Conservation (phyloP, 2,797 vertebrate species). For the Tolypeutes matacus region DNA sequence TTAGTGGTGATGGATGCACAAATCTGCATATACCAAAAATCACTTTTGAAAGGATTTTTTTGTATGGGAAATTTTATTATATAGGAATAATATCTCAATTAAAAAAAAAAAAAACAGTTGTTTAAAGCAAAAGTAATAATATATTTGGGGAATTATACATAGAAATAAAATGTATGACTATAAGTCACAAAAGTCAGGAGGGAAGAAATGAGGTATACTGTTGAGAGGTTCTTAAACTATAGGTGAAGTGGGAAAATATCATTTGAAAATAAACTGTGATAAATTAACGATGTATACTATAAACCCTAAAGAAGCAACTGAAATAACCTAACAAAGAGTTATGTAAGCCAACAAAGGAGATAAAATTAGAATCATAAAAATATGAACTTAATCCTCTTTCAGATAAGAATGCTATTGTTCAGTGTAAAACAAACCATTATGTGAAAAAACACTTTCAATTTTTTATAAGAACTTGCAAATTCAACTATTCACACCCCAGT, state of each 20-base stretch:
- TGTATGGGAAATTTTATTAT: neutral
- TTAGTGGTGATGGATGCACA: neutral
- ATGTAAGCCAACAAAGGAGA: neutral
- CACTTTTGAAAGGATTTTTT: slow-evolving; percentile 10
- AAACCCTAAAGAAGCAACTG: neutral
- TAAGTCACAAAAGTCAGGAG: neutral
- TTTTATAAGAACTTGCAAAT: slow-evolving; percentile 48
- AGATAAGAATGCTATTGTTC: neutral
- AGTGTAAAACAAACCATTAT: neutral
- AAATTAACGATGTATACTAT: neutral
- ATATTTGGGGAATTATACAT: neutral
- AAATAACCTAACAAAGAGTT: slow-evolving; percentile 28
- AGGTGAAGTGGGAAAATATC: neutral
- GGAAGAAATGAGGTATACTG: neutral
- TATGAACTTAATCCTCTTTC: neutral
- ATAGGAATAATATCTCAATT: neutral
- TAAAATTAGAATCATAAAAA: neutral
- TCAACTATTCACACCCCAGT: neutral
- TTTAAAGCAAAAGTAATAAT: slow-evolving; percentile 14
- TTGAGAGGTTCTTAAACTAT: neutral
- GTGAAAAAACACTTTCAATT: neutral
- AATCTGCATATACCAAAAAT: neutral
- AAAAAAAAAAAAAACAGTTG: neutral
- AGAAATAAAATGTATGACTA: neutral
- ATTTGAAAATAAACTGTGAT: slow-evolving; percentile 23